Percentiles rank a stretch among this genome's conserved stretches.
Conservation (phyloP, 2,888 invertebrate genomes). For the Diaperis boleti region DNA sequence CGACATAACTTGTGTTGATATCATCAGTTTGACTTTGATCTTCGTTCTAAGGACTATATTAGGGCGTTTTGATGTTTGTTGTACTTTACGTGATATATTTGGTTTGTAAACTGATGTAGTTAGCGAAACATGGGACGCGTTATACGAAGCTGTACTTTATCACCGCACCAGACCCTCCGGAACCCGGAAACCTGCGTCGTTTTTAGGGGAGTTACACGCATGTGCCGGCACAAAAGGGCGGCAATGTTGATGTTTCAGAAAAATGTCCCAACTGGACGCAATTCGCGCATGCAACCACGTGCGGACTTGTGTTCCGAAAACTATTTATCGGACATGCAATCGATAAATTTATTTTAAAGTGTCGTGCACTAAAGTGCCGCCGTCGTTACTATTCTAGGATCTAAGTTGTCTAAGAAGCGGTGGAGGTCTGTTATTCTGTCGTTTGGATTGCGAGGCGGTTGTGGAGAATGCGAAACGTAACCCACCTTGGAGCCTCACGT, state of each 20-base stretch:
- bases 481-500: constrained; percentile 69
- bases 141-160: constrained; percentile 47
- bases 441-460: constrained; percentile 44
- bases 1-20: constrained; percentile 48
- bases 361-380: constrained; percentile 6
- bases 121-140: constrained; percentile 49
- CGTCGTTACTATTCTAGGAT: constrained; percentile 3
- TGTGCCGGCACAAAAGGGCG: constrained; percentile 37
- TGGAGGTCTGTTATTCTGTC: constrained; percentile 31
- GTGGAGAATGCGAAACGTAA: constrained; percentile 40
- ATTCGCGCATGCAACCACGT: constrained; percentile 44
- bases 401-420: constrained; percentile 15
- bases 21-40: constrained; percentile 37
- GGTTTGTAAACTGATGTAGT: constrained; percentile 46
- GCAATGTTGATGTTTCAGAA: constrained; percentile 30
- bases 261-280: constrained; percentile 19
- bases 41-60: constrained; percentile 7
- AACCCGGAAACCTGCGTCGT: constrained; percentile 43
- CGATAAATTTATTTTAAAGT: constrained; percentile 16
- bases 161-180: constrained; percentile 42
- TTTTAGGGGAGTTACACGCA: constrained; percentile 35
- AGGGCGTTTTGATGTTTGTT: constrained; percentile 44
- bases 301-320: constrained; percentile 25
- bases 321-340: constrained; percentile 39
- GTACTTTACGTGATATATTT: constrained; percentile 55